A percentile compares a stretch with the other conserved stretches of the same genome.
phyloP scores from a whole-genome alignment of 2,113 vertebrate genomes.

The Entelurus aequoreus region DNA sequence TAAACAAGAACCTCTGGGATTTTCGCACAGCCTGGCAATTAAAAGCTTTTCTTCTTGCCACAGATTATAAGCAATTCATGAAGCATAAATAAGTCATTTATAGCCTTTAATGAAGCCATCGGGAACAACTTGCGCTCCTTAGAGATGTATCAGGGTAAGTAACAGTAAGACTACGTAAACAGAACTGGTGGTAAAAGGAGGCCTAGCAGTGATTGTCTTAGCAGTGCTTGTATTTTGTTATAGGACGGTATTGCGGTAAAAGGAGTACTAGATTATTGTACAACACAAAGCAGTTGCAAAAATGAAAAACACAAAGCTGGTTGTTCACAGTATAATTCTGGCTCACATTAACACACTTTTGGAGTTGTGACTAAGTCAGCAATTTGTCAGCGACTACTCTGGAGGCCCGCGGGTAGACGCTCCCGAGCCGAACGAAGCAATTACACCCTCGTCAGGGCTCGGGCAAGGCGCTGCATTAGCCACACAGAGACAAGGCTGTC shows the following conservation, averaged over 20 bases:
- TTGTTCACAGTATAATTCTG: conserved; percentile 40
- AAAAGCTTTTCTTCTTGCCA: not conserved
- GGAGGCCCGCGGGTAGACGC: conserved; percentile 42
- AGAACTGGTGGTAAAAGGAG: conserved; percentile 15
- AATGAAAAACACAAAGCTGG: conserved; percentile 12
- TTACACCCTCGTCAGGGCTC: conserved; percentile 43
- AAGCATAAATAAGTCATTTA: conserved; percentile 1
- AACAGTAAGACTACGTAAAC: conserved; percentile 25
- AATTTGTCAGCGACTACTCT: conserved; percentile 5
- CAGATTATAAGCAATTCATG: not conserved
- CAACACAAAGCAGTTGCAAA: conserved; percentile 19
- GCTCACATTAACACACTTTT: conserved; percentile 31
- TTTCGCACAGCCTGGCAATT: not conserved
- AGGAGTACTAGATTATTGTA: not conserved
- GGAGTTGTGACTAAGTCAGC: conserved; percentile 38
- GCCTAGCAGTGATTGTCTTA: not conserved
- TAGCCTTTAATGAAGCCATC: not conserved
- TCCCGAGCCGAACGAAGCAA: conserved; percentile 49
- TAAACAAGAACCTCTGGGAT: not conserved
- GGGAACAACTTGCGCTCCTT: not conserved
- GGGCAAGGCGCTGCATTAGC: conserved; percentile 38
- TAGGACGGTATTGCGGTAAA: no score
- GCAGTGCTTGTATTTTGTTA: no score
- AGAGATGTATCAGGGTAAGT: conserved; percentile 1
- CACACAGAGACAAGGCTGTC: conserved; percentile 38